Evolutionary conservation across 2,888 invertebrate species (phyloP).

Genomic region (Eupithecia tripunctaria): DNA sequence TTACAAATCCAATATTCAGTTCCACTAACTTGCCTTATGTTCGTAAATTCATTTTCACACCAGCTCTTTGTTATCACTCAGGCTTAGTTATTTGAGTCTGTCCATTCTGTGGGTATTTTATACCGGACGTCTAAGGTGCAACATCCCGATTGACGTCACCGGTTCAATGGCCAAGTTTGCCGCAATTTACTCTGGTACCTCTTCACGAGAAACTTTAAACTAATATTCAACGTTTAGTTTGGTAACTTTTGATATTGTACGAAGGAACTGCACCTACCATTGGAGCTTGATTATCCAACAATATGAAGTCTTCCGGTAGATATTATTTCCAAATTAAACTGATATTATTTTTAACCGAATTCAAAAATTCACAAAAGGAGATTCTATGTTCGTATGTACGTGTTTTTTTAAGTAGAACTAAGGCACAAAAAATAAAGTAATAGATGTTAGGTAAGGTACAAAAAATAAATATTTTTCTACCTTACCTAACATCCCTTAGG

Average conservation of each 20-base stretch:
- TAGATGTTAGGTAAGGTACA: background rate
- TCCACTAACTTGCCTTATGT: background rate
- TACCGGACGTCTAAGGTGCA: conserved; percentile 51
- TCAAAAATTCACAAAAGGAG: too few relatives aligned
- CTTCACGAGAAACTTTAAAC: conserved; percentile 35
- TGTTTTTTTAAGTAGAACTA: background rate
- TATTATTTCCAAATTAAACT: too few relatives aligned
- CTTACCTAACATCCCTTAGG: background rate
- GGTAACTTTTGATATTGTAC: background rate
- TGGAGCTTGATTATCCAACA: too few relatives aligned
- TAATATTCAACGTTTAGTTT: background rate
- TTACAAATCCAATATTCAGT: background rate
- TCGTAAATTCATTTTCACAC: background rate
- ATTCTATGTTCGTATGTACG: too few relatives aligned
- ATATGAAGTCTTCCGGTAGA: too few relatives aligned
- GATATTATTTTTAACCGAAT: too few relatives aligned
- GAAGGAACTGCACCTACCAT: background rate
- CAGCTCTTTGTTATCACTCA: conserved; percentile 27
- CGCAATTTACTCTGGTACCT: conserved; percentile 49
- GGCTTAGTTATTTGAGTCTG: conserved; percentile 44
- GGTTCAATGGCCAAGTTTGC: conserved; percentile 57
- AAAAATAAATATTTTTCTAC: background rate
- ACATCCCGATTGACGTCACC: conserved; percentile 64
- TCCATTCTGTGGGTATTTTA: conserved; percentile 40
- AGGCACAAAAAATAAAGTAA: background rate